Evolutionary conservation across 1,140 invertebrate genomes (phyloP).

Genomic region (Drosophila erecta): DNA sequence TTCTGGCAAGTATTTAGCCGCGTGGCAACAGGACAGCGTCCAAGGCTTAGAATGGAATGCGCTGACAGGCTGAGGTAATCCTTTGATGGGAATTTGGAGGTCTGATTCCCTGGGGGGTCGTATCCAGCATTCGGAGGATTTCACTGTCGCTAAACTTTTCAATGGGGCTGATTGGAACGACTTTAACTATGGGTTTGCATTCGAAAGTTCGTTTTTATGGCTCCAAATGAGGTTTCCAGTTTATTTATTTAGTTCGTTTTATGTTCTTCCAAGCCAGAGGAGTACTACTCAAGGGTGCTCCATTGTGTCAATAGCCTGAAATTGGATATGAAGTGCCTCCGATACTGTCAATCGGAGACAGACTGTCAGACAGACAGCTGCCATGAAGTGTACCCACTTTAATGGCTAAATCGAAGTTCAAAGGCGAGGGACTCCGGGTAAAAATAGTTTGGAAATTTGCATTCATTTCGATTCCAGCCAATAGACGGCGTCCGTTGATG

Average conservation of each 20-base stretch:
- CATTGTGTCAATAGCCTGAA: slow-evolving; percentile 61
- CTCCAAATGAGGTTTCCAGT: slow-evolving; percentile 30
- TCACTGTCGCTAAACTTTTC: slow-evolving; percentile 42
- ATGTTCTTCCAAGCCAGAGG: slow-evolving; percentile 4
- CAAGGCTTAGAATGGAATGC: slow-evolving; percentile 38
- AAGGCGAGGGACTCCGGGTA: not conserved
- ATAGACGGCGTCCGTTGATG: slow-evolving; percentile 6
- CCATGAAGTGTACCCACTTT: not conserved
- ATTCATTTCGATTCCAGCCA: slow-evolving; percentile 42
- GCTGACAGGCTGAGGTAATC: slow-evolving; percentile 35
- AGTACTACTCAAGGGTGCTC: slow-evolving; percentile 38
- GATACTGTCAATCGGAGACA: too few species aligned
- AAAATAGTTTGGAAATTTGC: slow-evolving; percentile 44
- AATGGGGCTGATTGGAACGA: slow-evolving; percentile 30
- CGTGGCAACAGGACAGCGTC: slow-evolving; percentile 42
- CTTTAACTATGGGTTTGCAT: slow-evolving; percentile 30
- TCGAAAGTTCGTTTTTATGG: slow-evolving; percentile 37
- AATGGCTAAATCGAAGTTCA: slow-evolving; percentile 26
- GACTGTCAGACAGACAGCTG: not conserved
- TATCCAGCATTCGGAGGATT: slow-evolving; percentile 11
- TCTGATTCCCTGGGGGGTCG: slow-evolving; percentile 3
- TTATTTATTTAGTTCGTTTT: slow-evolving; percentile 34
- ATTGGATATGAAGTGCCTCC: slow-evolving; percentile 45
- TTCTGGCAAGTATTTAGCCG: slow-evolving; percentile 25
- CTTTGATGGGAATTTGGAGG: slow-evolving; percentile 31